Conservation (phyloP, 2,797 vertebrate species). For the Gallirallus australis region DNA sequence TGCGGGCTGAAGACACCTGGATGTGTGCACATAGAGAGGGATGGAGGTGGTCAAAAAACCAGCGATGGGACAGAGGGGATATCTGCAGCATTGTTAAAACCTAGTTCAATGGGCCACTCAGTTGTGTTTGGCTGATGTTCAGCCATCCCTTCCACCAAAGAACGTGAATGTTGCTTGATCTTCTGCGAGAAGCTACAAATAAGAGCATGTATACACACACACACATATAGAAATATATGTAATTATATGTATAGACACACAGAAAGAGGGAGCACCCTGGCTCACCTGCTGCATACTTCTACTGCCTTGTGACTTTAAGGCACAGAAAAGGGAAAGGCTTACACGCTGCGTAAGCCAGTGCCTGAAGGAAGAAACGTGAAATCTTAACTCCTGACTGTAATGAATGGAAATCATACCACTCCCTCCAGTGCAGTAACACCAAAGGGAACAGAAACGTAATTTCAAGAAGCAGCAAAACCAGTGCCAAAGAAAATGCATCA, state of each 20-base stretch:
- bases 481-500: constrained; percentile 10
- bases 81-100: not conserved
- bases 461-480: constrained; percentile 28
- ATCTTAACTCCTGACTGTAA: not conserved
- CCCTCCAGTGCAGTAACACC: not conserved
- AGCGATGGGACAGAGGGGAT: not conserved
- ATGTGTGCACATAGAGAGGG: not conserved
- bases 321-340: constrained; percentile 3
- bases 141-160: not conserved
- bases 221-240: not conserved
- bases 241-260: not conserved
- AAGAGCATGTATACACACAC: not conserved
- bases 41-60: not conserved
- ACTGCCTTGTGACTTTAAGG: constrained; percentile 1
- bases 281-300: not conserved
- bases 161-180: not conserved
- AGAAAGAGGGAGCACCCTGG: not conserved
- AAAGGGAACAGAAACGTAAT: not conserved
- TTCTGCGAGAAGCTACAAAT: not conserved
- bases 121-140: not conserved
- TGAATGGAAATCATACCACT: not conserved
- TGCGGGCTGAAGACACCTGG: not conserved
- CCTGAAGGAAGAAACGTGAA: constrained; percentile 12
- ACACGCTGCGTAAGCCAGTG: not conserved
- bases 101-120: not conserved